These are phyloP conservation scores for Musca vetustissima DNA, from an alignment of 1,140 invertebrate species.

Conservation along the genomic window DNA sequence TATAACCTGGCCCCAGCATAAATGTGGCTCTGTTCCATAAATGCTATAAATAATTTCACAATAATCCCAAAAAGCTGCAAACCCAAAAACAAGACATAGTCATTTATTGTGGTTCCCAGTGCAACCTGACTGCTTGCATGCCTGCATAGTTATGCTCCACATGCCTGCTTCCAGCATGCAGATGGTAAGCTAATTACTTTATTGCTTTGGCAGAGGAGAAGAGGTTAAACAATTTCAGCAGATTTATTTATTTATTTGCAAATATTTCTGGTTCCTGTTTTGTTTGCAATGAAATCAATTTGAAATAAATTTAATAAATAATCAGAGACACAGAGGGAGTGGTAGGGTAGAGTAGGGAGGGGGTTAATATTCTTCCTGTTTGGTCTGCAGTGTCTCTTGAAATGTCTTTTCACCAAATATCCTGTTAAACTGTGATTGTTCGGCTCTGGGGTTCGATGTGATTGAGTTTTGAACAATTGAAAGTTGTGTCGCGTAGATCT, in stretches of 20 bases:
- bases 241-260: too few species aligned
- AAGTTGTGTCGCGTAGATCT: constrained; percentile 27
- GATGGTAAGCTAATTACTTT: neutral
- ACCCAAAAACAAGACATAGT: neutral
- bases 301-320: too few species aligned
- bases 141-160: neutral
- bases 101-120: neutral
- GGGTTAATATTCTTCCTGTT: neutral
- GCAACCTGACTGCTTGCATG: neutral
- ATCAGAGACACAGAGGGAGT: too few species aligned
- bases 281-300: neutral
- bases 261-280: neutral
- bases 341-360: too few species aligned
- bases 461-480: constrained; percentile 14
- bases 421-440: neutral
- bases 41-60: constrained; percentile 15
- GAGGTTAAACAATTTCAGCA: neutral
- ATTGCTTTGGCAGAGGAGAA: neutral
- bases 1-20: constrained; percentile 2
- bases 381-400: neutral
- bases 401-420: too few species aligned
- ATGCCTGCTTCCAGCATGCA: neutral
- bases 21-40: constrained; percentile 13
- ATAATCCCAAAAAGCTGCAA: neutral
- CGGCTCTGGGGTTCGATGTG: neutral